phyloP scores from a whole-genome alignment of 2,888 invertebrate species.

The Rotaria socialis region DNA sequence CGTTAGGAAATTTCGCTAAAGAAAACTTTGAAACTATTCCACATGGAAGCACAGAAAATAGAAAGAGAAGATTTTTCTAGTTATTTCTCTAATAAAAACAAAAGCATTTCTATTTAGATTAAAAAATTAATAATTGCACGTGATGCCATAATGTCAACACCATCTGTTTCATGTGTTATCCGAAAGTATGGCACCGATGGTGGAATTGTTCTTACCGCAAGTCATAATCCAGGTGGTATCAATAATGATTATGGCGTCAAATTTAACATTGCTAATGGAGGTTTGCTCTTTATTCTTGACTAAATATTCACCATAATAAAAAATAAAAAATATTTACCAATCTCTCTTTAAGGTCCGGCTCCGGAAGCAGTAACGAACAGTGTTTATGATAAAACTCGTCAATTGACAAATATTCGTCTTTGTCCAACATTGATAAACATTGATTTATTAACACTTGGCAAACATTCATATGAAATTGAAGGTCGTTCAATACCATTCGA shows the following conservation, averaged over 20 bases:
- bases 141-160: conserved; percentile 90
- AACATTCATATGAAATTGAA: conserved; percentile 66
- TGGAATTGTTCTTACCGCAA: conserved; percentile 93
- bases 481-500: conserved; percentile 50
- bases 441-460: conserved; percentile 65
- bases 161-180: conserved; percentile 90
- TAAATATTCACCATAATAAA: no score
- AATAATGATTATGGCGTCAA: conserved; percentile 97
- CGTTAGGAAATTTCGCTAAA: no score
- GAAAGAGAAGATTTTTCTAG: no score
- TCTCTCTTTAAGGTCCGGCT: conserved; percentile 69
- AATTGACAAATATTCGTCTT: conserved; percentile 74
- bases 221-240: conserved; percentile 97
- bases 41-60: no score
- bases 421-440: conserved; percentile 71
- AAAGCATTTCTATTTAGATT: conserved; percentile 63
- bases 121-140: conserved; percentile 81
- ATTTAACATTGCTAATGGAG: conserved; percentile 93
- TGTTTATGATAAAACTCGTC: conserved; percentile 75
- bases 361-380: conserved; percentile 82
- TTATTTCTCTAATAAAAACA: no score
- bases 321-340: no score
- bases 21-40: no score
- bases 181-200: conserved; percentile 74
- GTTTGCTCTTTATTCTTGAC: conserved; percentile 52